A percentile compares a stretch with the other conserved stretches of the same genome.
Evolutionary conservation across 2,113 vertebrate species (phyloP).

Genomic region (Peucedramus taeniatus): DNA sequence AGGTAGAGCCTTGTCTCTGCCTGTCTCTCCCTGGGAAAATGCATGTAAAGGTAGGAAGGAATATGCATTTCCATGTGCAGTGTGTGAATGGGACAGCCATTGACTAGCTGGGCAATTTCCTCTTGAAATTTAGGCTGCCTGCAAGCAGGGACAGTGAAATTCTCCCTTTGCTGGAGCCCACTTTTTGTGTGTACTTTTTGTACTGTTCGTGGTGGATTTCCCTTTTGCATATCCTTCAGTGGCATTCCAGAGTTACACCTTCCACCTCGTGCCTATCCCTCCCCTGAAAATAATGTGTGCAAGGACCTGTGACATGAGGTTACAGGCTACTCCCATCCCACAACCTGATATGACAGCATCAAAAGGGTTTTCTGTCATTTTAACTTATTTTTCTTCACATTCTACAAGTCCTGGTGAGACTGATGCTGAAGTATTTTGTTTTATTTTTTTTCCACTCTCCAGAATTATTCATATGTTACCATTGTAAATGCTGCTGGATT

Average conservation of each 20-base stretch:
- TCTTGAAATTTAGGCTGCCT: neutral
- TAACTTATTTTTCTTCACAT: neutral
- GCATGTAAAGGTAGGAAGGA: neutral
- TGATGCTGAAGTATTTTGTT: neutral
- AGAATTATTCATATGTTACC: neutral
- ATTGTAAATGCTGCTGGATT: constrained; percentile 1
- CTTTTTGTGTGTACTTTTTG: too few species aligned
- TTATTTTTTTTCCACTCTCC: neutral
- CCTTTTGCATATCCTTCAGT: neutral
- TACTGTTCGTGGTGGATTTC: neutral
- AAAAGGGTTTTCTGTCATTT: neutral
- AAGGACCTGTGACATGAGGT: neutral
- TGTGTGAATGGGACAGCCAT: neutral
- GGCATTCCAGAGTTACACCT: neutral
- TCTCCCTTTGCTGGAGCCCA: neutral
- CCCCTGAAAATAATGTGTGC: neutral
- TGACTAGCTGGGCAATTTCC: neutral
- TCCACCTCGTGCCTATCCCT: neutral
- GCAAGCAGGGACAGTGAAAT: neutral
- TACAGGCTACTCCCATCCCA: neutral
- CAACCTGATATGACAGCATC: neutral
- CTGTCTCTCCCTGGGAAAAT: neutral
- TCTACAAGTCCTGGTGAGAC: neutral
- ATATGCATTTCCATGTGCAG: neutral
- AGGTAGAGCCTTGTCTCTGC: neutral